A percentile compares a stretch with the other conserved stretches of the same genome.
These are phyloP conservation scores for Pachyuromys duprasi DNA, from an alignment of 2,797 vertebrate genomes.

Conservation along the genomic window DNA sequence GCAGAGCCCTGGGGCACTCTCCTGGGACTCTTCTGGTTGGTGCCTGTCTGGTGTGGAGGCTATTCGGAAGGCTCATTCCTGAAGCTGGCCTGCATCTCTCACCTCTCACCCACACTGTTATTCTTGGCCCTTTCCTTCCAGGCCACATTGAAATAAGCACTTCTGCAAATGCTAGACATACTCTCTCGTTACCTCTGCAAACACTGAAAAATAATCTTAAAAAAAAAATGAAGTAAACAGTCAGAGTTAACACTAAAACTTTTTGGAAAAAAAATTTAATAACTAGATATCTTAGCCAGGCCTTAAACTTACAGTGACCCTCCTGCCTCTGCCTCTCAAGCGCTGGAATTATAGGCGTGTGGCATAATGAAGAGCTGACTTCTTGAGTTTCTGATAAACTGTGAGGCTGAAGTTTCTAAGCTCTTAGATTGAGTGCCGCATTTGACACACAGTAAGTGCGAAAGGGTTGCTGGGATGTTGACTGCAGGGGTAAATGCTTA, in stretches of 20 bases:
- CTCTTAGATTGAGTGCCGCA: not conserved
- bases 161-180: not conserved
- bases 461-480: not conserved
- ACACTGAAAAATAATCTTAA: constrained; percentile 30
- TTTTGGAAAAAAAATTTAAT: not conserved
- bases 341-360: not conserved
- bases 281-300: not conserved
- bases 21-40: not conserved
- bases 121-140: constrained; percentile 6
- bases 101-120: not conserved
- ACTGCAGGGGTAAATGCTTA: not conserved
- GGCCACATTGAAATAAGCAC: not conserved
- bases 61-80: not conserved
- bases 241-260: not conserved
- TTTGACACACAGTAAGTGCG: not conserved
- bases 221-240: not conserved
- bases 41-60: not conserved
- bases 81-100: not conserved
- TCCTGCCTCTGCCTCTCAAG: not conserved
- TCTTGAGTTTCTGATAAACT: not conserved
- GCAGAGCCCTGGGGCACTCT: not conserved
- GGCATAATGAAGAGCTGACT: not conserved
- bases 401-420: not conserved
- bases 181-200: not conserved
- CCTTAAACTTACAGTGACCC: not conserved